These are phyloP conservation scores for Acanthaster planci DNA, from an alignment of 35 echinoderm and acorn worm genomes.

Conservation along the genomic window DNA sequence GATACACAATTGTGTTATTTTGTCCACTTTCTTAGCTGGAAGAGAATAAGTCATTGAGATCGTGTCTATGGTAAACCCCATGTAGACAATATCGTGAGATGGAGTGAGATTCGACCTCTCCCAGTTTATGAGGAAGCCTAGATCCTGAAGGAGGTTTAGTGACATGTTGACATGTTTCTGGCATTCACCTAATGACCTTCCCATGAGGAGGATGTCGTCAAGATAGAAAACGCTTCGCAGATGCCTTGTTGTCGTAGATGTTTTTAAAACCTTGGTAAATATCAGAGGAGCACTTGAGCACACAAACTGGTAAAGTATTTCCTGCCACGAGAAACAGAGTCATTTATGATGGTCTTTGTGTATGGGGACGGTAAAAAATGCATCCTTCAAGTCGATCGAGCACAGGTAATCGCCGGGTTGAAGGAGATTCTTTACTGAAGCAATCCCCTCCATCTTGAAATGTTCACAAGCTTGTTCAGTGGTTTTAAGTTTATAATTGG, in stretches of 20 bases:
- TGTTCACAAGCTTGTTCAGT: slow-evolving; percentile 38
- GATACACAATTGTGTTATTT: neutral
- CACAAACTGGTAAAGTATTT: neutral
- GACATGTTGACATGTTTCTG: neutral
- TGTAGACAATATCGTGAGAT: neutral
- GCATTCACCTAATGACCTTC: neutral
- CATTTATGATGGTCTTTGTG: neutral
- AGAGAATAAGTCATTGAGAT: neutral
- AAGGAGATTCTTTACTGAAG: neutral
- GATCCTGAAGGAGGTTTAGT: neutral
- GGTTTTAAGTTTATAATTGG: neutral
- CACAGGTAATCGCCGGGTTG: neutral
- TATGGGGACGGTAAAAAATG: slow-evolving; percentile 26
- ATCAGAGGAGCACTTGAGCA: neutral
- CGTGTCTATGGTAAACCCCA: neutral
- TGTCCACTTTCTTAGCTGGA: neutral
- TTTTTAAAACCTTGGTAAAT: neutral
- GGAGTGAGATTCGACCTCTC: neutral
- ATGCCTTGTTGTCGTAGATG: neutral
- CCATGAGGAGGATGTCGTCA: neutral
- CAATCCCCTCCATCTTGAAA: slow-evolving; percentile 38
- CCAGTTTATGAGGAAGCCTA: slow-evolving; percentile 1
- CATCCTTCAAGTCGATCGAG: slow-evolving; percentile 47
- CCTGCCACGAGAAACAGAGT: slow-evolving; percentile 29
- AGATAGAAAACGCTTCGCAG: neutral